These are phyloP conservation scores for Harmothoe impar DNA, from an alignment of 2,888 invertebrate species.

Conservation along the genomic window DNA sequence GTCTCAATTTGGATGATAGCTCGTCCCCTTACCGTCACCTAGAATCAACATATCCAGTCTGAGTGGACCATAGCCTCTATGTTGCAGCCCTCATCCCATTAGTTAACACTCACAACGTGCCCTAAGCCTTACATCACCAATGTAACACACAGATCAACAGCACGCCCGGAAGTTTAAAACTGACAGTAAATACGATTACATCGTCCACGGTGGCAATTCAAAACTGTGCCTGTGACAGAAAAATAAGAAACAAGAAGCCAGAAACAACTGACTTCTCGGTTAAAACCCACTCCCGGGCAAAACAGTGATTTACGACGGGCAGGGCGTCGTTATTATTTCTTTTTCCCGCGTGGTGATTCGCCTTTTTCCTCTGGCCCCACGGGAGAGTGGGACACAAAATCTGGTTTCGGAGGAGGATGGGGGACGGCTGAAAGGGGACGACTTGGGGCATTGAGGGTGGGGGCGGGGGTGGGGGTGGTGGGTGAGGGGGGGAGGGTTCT, in stretches of 20 bases:
- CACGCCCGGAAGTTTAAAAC: slow-evolving; percentile 41
- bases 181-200: slow-evolving; percentile 15
- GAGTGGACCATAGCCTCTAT: too few species aligned
- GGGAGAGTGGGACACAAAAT: slow-evolving; percentile 16
- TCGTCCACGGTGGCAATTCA: slow-evolving; percentile 38
- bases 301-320: slow-evolving; percentile 25
- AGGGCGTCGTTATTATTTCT: slow-evolving; percentile 26
- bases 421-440: not conserved
- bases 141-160: not conserved
- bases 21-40: too few species aligned
- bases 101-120: too few species aligned
- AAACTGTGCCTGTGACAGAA: not conserved
- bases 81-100: too few species aligned
- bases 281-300: not conserved
- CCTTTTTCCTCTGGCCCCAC: not conserved
- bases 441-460: not conserved
- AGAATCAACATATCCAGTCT: too few species aligned
- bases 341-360: not conserved
- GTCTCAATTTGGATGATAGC: too few species aligned
- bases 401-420: not conserved
- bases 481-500: not conserved
- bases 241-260: not conserved
- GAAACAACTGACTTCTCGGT: slow-evolving; percentile 20
- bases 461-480: not conserved
- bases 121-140: not conserved